Percentiles rank a stretch among this genome's conserved stretches.
These are phyloP conservation scores for Threskiornis aethiopicus DNA, from an alignment of 2,797 vertebrate species.

Conservation along the genomic window DNA sequence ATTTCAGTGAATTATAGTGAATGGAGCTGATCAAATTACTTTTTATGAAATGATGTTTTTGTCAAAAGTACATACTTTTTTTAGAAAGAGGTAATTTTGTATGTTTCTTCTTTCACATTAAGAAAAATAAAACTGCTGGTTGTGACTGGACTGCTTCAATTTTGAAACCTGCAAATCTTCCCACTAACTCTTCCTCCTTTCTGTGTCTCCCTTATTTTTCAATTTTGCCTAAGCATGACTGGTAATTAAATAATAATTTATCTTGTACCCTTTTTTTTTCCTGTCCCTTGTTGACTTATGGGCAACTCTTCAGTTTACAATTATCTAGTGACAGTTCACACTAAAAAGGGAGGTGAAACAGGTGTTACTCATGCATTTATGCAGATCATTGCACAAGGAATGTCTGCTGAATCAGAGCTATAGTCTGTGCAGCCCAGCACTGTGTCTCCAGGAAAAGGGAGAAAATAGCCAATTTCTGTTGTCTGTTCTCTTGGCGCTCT, in stretches of 20 bases:
- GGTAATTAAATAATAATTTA: background rate
- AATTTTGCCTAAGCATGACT: background rate
- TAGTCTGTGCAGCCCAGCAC: background rate
- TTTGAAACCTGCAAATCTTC: background rate
- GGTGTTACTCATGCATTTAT: background rate
- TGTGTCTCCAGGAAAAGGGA: background rate
- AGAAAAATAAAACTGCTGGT: background rate
- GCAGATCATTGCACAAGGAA: background rate
- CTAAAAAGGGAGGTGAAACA: background rate
- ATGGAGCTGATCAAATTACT: background rate
- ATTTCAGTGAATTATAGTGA: background rate
- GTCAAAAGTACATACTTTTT: background rate
- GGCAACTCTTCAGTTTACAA: background rate
- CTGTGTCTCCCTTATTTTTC: background rate
- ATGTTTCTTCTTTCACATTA: background rate
- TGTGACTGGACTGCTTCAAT: background rate
- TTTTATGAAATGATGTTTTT: background rate
- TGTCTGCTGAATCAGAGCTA: background rate
- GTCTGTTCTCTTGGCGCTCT: background rate
- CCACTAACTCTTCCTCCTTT: background rate
- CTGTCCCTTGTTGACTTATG: background rate
- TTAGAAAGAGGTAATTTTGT: background rate
- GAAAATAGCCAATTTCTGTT: background rate
- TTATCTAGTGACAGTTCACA: background rate
- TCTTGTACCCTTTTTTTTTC: accelerated